Base-by-base conservation (phyloP, 2,888 invertebrate species). In the Sesia bembeciformis region DNA sequence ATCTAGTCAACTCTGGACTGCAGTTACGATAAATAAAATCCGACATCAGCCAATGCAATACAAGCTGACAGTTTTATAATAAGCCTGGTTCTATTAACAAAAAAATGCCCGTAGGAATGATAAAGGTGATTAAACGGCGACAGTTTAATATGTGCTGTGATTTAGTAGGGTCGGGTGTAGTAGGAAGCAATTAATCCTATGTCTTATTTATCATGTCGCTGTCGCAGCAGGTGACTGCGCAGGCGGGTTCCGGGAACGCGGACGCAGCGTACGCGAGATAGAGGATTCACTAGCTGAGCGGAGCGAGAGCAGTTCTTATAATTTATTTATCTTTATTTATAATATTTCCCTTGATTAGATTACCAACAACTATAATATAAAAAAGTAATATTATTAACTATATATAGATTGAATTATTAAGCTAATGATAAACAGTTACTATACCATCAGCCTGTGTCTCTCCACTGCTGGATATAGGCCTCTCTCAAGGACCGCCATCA, bases 141-240 rank as follows among this genome's bases (percentile, higher is more conserved):
- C 77, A 78, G 71, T 78, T 78, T 79, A 78, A 81, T 81, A 72
- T 70, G 68, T 66, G 68, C 65, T 68, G 65, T 81, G 79, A 81
- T 84, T 81, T 78, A 80, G 74, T 80, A 65, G 69, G 70, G 68
- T 72, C 68, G 67, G 68, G 65, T 63, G 71, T 72, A 73, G 77
- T 80, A 83, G 84, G 87, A 86, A 85, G 83, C 81, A 84, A 87
- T 85, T 84, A 84, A 83, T 85, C 73, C 75, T 76, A 75, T 73
- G 76, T 76, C 79, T 81, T 84, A 84, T 84, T 84, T 81, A 83
- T 84, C 84, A 81, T 74, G 72, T 74, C 68, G 70, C 72, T 76
- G 80, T 71, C 85, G 61, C 84, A 80, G 84, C 86, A 83, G 87
- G 84, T 83, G 84, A 78, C 73, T 69, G 72, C 62, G 66, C 62